Percentiles rank a stretch among this genome's conserved stretches.
Evolutionary conservation across 92 coral and sea anemone genomes (phyloP).

Genomic region (Zoanthus sansibaricus): DNA sequence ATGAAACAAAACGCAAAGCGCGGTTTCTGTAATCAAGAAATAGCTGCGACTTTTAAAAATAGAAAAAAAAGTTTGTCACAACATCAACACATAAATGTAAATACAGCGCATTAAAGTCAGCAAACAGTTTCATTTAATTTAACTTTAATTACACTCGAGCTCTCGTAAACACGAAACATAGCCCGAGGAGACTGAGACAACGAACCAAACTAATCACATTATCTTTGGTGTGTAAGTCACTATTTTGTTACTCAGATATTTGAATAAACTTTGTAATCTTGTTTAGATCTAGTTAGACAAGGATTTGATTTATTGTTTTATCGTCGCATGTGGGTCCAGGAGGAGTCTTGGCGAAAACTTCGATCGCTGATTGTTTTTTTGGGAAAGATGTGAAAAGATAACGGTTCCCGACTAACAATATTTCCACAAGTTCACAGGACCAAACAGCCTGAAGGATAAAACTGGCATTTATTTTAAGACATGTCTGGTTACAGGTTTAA

Average conservation of each 20-base stretch:
- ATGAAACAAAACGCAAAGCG: conserved; percentile 3
- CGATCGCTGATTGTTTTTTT: neutral
- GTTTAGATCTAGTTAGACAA: conserved; percentile 41
- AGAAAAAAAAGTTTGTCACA: neutral
- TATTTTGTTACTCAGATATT: conserved; percentile 39
- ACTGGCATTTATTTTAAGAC: neutral
- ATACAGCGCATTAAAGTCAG: neutral
- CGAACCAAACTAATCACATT: conserved; percentile 22
- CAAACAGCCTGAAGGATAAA: conserved; percentile 6
- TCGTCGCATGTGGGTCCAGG: neutral
- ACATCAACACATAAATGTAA: conserved; percentile 2
- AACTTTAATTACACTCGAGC: conserved; percentile 43
- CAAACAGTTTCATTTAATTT: conserved; percentile 38
- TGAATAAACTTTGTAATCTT: conserved; percentile 47
- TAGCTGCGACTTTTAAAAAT: neutral
- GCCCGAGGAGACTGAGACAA: conserved; percentile 32
- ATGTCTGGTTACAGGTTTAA: neutral
- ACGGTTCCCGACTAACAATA: neutral
- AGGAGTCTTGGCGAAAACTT: neutral
- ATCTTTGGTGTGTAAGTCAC: neutral
- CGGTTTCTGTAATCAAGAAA: neutral
- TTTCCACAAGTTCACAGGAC: neutral
- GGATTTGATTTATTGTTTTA: conserved; percentile 35
- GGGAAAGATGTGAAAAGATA: conserved; percentile 5
- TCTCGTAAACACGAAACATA: conserved; percentile 25